Conservation (phyloP, 2,888 invertebrate genomes). For the Eupithecia vulgata region DNA sequence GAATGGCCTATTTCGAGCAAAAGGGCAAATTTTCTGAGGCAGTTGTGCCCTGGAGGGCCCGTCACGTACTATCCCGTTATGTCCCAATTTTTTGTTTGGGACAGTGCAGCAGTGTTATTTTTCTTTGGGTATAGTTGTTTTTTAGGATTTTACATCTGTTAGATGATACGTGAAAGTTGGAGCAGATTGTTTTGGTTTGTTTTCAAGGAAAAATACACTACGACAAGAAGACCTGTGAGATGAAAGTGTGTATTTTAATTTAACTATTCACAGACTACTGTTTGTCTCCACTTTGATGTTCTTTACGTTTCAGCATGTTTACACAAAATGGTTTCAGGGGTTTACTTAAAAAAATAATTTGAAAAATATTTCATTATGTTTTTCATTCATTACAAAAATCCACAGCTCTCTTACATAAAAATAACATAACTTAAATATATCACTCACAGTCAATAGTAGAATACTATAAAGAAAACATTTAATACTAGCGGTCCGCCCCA, state of each 20-base stretch:
- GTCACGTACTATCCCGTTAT: conserved; percentile 69
- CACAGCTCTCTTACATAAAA: too few relatives aligned
- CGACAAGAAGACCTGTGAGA: neutral
- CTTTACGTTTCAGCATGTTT: neutral
- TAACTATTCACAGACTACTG: neutral
- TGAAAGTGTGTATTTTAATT: neutral
- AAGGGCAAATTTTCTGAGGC: conserved; percentile 46
- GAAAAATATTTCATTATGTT: too few relatives aligned
- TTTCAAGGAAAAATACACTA: neutral
- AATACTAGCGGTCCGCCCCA: too few relatives aligned
- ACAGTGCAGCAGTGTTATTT: conserved; percentile 55
- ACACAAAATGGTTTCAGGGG: neutral
- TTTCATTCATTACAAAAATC: too few relatives aligned
- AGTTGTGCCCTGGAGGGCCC: conserved; percentile 55
- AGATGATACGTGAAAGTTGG: conserved; percentile 29
- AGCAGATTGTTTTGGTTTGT: conserved; percentile 14
- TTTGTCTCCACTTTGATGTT: neutral
- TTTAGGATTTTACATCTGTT: conserved; percentile 31
- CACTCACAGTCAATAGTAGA: too few relatives aligned
- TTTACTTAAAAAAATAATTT: neutral
- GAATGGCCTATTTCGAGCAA: conserved; percentile 58
- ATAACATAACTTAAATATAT: too few relatives aligned
- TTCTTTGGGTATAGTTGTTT: conserved; percentile 45
- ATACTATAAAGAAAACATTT: too few relatives aligned
- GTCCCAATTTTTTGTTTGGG: conserved; percentile 70